A percentile compares a stretch with the other conserved stretches of the same genome.
These are phyloP conservation scores for Phymatocera aterrima DNA, from an alignment of 2,888 invertebrate species.

Conservation along the genomic window DNA sequence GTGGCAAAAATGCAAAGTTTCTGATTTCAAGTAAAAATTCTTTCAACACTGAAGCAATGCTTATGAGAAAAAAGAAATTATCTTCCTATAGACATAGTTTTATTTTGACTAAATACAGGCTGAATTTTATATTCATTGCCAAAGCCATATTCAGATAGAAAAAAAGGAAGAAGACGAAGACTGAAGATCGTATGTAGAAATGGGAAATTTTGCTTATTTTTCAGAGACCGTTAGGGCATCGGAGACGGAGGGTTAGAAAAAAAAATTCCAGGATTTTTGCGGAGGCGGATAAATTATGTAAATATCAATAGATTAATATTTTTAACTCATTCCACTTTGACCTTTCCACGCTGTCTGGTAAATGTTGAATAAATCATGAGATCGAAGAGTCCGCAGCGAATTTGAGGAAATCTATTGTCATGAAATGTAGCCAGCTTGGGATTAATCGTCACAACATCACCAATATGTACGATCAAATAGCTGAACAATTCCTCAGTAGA, in stretches of 20 bases:
- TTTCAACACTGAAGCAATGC: too few relatives aligned
- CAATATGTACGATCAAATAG: neutral
- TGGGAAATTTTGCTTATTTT: slow-evolving; percentile 1
- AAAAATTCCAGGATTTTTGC: slow-evolving; percentile 4
- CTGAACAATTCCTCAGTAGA: neutral
- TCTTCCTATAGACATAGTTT: too few relatives aligned
- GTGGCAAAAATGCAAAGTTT: too few relatives aligned
- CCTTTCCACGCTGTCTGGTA: slow-evolving; percentile 5
- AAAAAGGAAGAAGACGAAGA: too few relatives aligned
- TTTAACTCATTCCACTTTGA: slow-evolving; percentile 37
- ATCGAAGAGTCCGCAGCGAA: neutral
- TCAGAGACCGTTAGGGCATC: slow-evolving; percentile 4
- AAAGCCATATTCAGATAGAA: too few relatives aligned
- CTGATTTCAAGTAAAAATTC: too few relatives aligned
- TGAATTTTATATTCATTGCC: too few relatives aligned
- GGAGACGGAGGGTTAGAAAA: neutral
- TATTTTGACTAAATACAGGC: too few relatives aligned
- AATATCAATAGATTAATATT: slow-evolving; percentile 37
- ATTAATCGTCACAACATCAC: neutral
- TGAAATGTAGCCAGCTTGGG: neutral
- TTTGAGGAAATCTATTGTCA: neutral
- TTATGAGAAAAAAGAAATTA: too few relatives aligned
- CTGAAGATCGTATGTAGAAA: too few relatives aligned
- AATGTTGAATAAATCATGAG: slow-evolving; percentile 30
- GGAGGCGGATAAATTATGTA: slow-evolving; percentile 37